Base-by-base conservation (phyloP, 1,140 invertebrate species). In the Musca vetustissima region DNA sequence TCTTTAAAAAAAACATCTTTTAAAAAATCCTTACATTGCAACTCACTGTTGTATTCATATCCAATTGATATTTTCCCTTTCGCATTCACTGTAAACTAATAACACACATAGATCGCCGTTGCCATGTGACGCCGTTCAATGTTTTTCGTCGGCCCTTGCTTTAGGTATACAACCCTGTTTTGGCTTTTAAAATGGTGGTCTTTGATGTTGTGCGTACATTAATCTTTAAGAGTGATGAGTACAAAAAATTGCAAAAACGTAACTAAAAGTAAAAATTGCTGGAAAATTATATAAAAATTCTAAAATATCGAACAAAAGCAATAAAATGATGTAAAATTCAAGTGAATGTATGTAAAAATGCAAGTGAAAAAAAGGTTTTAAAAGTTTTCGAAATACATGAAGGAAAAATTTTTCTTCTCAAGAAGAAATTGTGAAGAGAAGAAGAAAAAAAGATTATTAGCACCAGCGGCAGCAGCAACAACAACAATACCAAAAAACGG, bases 141-240 rank as follows among this genome's bases (percentile, higher is more conserved):
- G 28, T 28, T 28, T 28, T 28, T 28, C 36, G 4, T 11, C 13
- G 6, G 4, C 36, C 11, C 36, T 43, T 11, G 4, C 6, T 43
- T 13, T 43, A 1, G 1, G 36, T 43, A 61, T 61, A 43, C 57
- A 61, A 61, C 57, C 36, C 57, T 61, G 57, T 59, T 59, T 59
- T 59, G 6, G 28, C 57, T 61, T 61, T 61, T 61, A 81, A 82
- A 82, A 82, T 82, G 79, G 79, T 80, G 79, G 79, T 77, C 76
- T 73, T 77, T 79, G 75, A 74, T 78, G 75, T 79, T 74, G 77
- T 79, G 77, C 77, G 79, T 81, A 76, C 76, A 68, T 78, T 73
- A 77, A 74, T 75, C 70, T 71, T 73, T 75, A 72, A 73, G n/a
- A n/a, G 74, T 76, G 79, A 72, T 79, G 76, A 77, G 72, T 73